These are phyloP conservation scores for Panthera tigris DNA, from an alignment of 2,113 vertebrate species.

Conservation along the genomic window DNA sequence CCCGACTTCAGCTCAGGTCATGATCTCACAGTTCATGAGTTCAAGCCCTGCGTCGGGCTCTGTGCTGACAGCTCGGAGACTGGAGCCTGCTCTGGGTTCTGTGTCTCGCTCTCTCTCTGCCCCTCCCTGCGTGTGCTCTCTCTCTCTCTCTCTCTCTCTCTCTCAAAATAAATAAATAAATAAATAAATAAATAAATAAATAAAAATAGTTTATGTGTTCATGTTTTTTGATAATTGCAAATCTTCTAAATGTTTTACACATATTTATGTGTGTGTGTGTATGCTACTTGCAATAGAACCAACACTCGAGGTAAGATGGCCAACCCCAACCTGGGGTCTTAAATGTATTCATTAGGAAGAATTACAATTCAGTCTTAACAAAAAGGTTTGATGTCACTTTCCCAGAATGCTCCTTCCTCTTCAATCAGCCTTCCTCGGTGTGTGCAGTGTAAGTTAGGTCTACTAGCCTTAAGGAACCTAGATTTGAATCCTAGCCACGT, in stretches of 20 bases:
- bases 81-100: too few relatives aligned
- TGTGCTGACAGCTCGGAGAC: too few relatives aligned
- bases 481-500: neutral
- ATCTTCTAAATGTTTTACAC: neutral
- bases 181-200: too few relatives aligned
- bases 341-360: neutral
- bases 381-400: neutral
- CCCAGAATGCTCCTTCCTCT: neutral
- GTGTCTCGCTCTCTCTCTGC: too few relatives aligned
- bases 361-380: neutral
- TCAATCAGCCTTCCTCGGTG: neutral
- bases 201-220: neutral
- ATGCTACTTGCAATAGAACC: neutral
- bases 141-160: too few relatives aligned
- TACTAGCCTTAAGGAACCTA: fast-evolving
- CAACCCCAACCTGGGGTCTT: neutral
- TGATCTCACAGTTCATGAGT: too few relatives aligned
- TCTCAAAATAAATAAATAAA: too few relatives aligned
- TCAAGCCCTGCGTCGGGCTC: too few relatives aligned
- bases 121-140: too few relatives aligned
- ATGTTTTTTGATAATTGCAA: neutral
- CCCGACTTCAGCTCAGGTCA: too few relatives aligned
- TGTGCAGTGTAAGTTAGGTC: neutral
- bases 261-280: too few relatives aligned
- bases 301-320: neutral